Conservation (phyloP, 2,113 vertebrate genomes). For the Sterrhoptilus dennistouni region DNA sequence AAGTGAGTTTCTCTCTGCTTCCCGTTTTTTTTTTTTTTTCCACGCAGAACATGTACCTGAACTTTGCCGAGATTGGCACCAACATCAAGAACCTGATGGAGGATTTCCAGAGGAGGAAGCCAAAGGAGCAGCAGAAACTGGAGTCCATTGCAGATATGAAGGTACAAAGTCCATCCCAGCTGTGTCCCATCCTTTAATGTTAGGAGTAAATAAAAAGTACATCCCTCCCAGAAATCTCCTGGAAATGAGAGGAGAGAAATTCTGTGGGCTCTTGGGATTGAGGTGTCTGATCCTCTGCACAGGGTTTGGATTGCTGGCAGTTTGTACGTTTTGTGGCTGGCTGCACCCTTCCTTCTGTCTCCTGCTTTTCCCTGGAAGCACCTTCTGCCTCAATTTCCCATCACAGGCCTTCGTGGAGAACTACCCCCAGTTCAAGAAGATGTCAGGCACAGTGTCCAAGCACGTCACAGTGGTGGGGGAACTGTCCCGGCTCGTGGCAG, state of each 20-base stretch:
- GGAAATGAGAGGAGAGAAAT: not conserved
- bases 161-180: constrained; percentile 62
- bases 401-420: constrained; percentile 94
- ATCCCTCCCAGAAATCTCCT: not conserved
- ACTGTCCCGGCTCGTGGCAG: constrained; percentile 85
- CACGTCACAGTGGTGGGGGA: constrained; percentile 97
- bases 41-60: constrained; percentile 92
- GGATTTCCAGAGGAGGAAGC: constrained; percentile 94
- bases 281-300: not conserved
- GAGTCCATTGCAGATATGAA: constrained; percentile 98
- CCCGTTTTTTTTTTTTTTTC: not conserved
- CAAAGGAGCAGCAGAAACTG: constrained; percentile 93
- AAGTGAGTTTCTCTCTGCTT: not conserved
- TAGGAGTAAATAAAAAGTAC: not conserved
- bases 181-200: not conserved
- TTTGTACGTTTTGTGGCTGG: not conserved
- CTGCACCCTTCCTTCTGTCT: not conserved
- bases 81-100: constrained; percentile 99
- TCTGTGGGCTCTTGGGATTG: not conserved
- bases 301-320: not conserved
- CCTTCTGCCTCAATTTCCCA: not conserved
- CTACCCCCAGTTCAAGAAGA: constrained; percentile 98
- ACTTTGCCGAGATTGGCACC: constrained; percentile 96
- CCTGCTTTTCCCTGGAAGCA: not conserved
- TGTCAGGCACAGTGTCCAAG: constrained; percentile 96